Base-by-base conservation (phyloP, 1,140 invertebrate species). In the Hypothenemus hampei region DNA sequence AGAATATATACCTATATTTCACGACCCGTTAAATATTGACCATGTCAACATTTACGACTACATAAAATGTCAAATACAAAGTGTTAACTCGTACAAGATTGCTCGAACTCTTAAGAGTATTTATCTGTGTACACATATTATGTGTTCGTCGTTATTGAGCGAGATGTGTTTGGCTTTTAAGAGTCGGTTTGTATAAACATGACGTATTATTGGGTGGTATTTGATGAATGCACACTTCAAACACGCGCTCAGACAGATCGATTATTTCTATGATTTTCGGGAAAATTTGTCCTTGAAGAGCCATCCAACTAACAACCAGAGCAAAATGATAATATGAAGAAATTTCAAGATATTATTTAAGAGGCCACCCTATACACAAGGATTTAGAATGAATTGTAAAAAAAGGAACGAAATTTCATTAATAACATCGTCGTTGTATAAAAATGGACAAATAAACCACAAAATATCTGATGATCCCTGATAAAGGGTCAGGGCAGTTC, bases 401-500 rank as follows among this genome's bases (percentile, higher is more conserved):
- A n/a, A n/a, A n/a, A n/a, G n/a, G n/a, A n/a, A n/a, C n/a, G n/a
- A n/a, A n/a, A n/a, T n/a, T n/a, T n/a, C n/a, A n/a, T n/a, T n/a
- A n/a, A n/a, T n/a, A n/a, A n/a, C n/a, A n/a, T n/a, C n/a, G n/a
- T n/a, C n/a, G n/a, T n/a, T n/a, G n/a, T n/a, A n/a, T n/a, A n/a
- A n/a, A n/a, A n/a, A n/a, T n/a, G n/a, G n/a, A n/a, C n/a, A n/a
- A n/a, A n/a, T n/a, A n/a, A n/a, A n/a, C n/a, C n/a, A n/a, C n/a
- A n/a, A n/a, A n/a, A n/a, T n/a, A n/a, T n/a, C n/a, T n/a, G 45
- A 47, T 47, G 29, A 33, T 47, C 15, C 35, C 20, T n/a, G 21
- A 54, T 46, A 40, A 39, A 52, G 57, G 57, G 57, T 58, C 57
- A 58, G 50, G 50, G 50, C 37, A 44, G 53, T 52, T 58, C 57